Evolutionary conservation across 2,888 invertebrate species (phyloP).

Genomic region (Bruchidius siliquastri): DNA sequence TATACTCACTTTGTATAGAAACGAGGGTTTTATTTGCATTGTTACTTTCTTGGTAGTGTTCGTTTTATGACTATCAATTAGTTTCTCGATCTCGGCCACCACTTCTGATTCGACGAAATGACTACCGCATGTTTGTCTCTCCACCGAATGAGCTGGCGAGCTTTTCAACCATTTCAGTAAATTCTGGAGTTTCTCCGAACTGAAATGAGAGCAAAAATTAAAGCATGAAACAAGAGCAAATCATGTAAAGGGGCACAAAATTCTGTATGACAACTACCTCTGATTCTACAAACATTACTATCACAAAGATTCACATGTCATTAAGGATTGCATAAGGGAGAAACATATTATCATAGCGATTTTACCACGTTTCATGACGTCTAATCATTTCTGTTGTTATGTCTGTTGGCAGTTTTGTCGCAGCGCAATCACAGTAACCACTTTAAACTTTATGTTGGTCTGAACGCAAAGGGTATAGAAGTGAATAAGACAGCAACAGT

Average conservation of each 20-base stretch:
- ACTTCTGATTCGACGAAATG: slow-evolving; percentile 66
- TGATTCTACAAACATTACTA: too few species aligned
- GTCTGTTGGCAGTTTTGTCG: too few species aligned
- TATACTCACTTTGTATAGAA: slow-evolving; percentile 16
- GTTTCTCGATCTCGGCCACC: slow-evolving; percentile 52
- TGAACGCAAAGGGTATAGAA: too few species aligned
- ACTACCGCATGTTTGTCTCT: slow-evolving; percentile 65
- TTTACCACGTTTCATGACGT: too few species aligned
- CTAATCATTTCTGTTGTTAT: too few species aligned
- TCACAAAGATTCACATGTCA: too few species aligned
- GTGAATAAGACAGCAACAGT: too few species aligned
- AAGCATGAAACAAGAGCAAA: too few species aligned
- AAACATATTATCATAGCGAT: too few species aligned
- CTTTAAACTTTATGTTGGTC: too few species aligned
- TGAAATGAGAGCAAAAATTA: slow-evolving; percentile 22
- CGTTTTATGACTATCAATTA: slow-evolving; percentile 42
- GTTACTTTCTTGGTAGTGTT: slow-evolving; percentile 48
- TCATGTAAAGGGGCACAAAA: neutral
- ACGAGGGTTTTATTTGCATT: neutral
- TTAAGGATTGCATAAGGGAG: too few species aligned
- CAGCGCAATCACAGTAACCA: too few species aligned
- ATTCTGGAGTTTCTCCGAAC: slow-evolving; percentile 52
- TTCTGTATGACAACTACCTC: neutral
- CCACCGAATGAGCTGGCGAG: slow-evolving; percentile 60
- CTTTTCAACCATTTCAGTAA: slow-evolving; percentile 65